Evolutionary conservation across 1,140 invertebrate genomes (phyloP), one percentile per base, ranked within the genome.

Genomic region (Bilobella aurantiaca): DNA sequence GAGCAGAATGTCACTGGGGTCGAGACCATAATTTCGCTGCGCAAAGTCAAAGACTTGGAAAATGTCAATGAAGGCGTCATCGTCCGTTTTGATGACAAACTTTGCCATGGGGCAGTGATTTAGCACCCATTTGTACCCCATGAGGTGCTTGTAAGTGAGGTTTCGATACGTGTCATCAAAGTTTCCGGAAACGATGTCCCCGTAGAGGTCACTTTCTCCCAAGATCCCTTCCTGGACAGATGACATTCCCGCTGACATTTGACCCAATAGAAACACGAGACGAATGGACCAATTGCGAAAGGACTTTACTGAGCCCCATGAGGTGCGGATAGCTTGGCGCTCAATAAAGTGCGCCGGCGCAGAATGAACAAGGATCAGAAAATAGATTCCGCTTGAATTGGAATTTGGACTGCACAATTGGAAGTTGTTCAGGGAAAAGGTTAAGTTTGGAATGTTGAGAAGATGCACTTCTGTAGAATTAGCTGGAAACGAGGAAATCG

Each of bases 1-100:
- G 0, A 75, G 69, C 5, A 80, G 73, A 31, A 73, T 74, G 23
- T 72, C 64, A 3, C 23, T 29, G 8, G 73, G 72, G 18, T 32
- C 31, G 21, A 63, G 34, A 5, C 69, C 72, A 49, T 75, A 75
- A 30, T 74, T 75, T 42, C 74, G 61, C 14, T 57, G 65, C 14
- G 77, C 69, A 63, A 75, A 74, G n/a, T 75, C 69, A 42, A 75
- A 64, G 3, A 81, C 65, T 58, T 78, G 78, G 53, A 77, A 78
- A 18, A 81, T 75, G 67, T 83, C 79, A 21, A 82, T 71, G 66
- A 81, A 81, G 3, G 80, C 76, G 69, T 83, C 81, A 64, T 83
- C 81, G 66, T 83, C 82, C 18, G 79, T 76, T 74, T 83, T 83
- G 2, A 83, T 58, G 16, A 82, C 62, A 64, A 77, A 78, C 47